Conservation (phyloP, 2,797 vertebrate species). For the Thripadectes ignobilis region DNA sequence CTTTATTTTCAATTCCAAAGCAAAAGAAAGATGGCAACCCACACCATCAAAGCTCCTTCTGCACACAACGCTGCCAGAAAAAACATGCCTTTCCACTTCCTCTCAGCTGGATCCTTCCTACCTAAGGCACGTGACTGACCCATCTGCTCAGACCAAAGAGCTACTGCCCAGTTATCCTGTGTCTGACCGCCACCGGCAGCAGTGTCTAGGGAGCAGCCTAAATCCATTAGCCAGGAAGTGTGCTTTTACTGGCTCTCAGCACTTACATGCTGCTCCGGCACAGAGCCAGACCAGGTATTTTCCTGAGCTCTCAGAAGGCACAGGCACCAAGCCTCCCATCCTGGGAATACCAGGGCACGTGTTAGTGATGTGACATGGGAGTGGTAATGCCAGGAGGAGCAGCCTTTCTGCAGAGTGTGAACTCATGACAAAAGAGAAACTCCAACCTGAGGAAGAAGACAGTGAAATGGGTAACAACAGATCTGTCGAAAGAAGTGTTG, state of each 20-base stretch:
- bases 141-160: constrained; percentile 14
- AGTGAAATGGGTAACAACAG: not conserved
- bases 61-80: not conserved
- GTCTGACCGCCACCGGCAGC: not conserved
- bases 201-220: not conserved
- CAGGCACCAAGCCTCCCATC: not conserved
- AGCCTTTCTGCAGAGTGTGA: not conserved
- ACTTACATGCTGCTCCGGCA: not conserved
- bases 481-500: not conserved
- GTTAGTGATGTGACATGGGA: not conserved
- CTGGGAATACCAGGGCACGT: not conserved
- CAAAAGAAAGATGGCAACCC: constrained; percentile 24
- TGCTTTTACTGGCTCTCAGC: not conserved
- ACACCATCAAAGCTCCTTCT: constrained; percentile 14
- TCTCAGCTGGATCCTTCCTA: constrained; percentile 26
- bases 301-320: not conserved
- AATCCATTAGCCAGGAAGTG: not conserved
- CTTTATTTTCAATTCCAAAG: constrained; percentile 30
- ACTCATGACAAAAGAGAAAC: not conserved
- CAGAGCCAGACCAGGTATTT: not conserved
- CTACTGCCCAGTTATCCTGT: not conserved
- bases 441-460: not conserved
- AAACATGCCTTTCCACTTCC: constrained; percentile 11
- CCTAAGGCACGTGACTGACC: not conserved
- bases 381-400: not conserved